Evolutionary conservation across 1,140 invertebrate genomes (phyloP).

Genomic region (Temnothorax longispinosus): DNA sequence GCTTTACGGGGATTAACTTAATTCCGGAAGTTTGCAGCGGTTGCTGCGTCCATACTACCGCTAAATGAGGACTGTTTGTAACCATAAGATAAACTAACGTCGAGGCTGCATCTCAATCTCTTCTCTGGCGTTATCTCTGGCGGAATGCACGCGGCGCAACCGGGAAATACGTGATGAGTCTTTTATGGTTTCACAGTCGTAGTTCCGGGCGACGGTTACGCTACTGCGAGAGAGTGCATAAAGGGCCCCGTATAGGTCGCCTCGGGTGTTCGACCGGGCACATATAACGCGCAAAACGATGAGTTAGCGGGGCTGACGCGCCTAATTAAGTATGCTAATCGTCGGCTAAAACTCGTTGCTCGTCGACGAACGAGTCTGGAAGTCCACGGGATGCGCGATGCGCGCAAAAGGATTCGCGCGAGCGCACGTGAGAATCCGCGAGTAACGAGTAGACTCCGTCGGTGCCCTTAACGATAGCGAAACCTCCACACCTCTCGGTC

Average conservation of each 20-base stretch:
- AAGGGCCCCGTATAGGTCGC: slow-evolving; percentile 34
- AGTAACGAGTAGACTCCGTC: slow-evolving; percentile 3
- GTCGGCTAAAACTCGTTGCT: slow-evolving; percentile 60
- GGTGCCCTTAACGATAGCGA: background rate
- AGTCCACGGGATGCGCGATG: slow-evolving; percentile 29
- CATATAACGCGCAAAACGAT: slow-evolving; percentile 66
- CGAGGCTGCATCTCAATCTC: background rate
- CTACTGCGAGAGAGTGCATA: slow-evolving; percentile 28
- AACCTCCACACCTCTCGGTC: background rate
- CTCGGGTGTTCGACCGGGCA: slow-evolving; percentile 61
- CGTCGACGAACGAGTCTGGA: slow-evolving; percentile 34
- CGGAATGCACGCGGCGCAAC: slow-evolving; percentile 17
- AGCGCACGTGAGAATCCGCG: background rate
- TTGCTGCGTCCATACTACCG: background rate
- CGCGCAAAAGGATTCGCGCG: slow-evolving; percentile 28
- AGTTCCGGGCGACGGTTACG: slow-evolving; percentile 43
- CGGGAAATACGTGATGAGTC: slow-evolving; percentile 40
- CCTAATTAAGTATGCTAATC: slow-evolving; percentile 77
- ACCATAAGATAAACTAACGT: slow-evolving; percentile 1
- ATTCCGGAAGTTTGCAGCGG: slow-evolving; percentile 4
- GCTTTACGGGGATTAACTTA: background rate
- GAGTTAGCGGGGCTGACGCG: slow-evolving; percentile 49
- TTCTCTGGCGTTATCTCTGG: slow-evolving; percentile 5
- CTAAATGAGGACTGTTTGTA: slow-evolving; percentile 18
- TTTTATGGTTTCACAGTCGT: slow-evolving; percentile 9